Base-by-base conservation (phyloP, 2,888 invertebrate species). In the Ichneumoninae sp. region DNA sequence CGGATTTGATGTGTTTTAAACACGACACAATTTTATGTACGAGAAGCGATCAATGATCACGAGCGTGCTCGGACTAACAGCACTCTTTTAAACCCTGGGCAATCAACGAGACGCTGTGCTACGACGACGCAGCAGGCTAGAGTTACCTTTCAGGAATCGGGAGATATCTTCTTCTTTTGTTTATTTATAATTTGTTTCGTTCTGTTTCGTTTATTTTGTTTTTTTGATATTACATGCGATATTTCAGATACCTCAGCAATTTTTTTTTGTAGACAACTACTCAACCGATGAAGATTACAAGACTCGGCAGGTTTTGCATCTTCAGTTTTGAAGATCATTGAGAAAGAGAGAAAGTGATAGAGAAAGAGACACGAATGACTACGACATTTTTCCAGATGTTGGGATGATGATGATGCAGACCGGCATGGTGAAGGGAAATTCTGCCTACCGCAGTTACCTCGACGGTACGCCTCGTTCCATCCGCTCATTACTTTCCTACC, bases 351-450 rank as follows among this genome's bases (percentile, higher is more conserved):
- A 44, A 44, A 66, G 30, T 16, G 63, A 30, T 33, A 73, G 80
- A 74, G 77, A 83, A 54, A 80, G 36, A 57, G 33, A 76, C 76
- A 57, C 47, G 81, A 87, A 85, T 88, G 87, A 88, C 75, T 70
- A 70, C 68, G 79, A 85, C 81, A 92, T 96, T 96, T 96, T 97
- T 97, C 94, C 98, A 98, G 98, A 98, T 98, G 98, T 98, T 95
- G 98, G 98, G 96, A 98, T 98, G 98, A 97, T 98, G 96, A 97
- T 98, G 98, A 97, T 98, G 97, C 97, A 98, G 97, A 96, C 97
- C 95, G 98, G 98, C 95, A 98, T 98, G 98, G 97, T 98, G 96
- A 98, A 97, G 96, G 97, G 97, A 95, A 97, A 96, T 96, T 95
- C 95, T 94, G 95, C 96, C 94, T 95, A 95, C 95, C 95, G 95